Evolutionary conservation across 2,797 vertebrate species (phyloP).

Genomic region (Xenopus petersii): DNA sequence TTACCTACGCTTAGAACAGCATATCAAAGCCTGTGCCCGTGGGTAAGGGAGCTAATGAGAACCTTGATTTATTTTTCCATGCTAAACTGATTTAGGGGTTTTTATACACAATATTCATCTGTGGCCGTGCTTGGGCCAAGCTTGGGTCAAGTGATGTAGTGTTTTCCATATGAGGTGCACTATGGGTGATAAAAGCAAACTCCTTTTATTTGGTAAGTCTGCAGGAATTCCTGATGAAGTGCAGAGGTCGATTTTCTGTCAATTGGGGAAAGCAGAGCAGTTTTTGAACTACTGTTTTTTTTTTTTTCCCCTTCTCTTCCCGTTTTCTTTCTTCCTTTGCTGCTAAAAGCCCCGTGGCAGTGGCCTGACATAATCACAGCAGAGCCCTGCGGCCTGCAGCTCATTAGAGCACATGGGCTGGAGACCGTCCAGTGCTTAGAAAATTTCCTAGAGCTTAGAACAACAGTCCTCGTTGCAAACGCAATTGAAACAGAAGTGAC

Average conservation of each 20-base stretch:
- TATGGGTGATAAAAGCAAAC: constrained; percentile 76
- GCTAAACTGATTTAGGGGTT: constrained; percentile 75
- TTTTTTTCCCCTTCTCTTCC: constrained; percentile 55
- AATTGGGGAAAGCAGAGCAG: constrained; percentile 66
- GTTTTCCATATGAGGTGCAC: constrained; percentile 81
- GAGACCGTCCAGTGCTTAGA: constrained; percentile 78
- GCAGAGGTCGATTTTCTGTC: constrained; percentile 80
- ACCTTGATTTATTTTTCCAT: constrained; percentile 55
- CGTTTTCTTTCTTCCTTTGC: constrained; percentile 5
- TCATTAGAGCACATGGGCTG: constrained; percentile 87
- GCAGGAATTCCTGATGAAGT: constrained; percentile 80
- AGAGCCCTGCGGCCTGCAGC: constrained; percentile 82
- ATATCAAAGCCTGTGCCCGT: not conserved
- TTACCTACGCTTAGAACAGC: too few species aligned
- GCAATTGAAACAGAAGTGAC: constrained; percentile 70
- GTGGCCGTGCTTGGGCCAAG: constrained; percentile 74
- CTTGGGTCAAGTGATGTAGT: constrained; percentile 87
- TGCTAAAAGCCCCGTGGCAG: constrained; percentile 62
- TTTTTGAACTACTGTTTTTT: constrained; percentile 74
- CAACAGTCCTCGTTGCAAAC: constrained; percentile 66
- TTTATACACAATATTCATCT: constrained; percentile 69
- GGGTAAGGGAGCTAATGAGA: constrained; percentile 57
- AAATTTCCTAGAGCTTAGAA: constrained; percentile 70
- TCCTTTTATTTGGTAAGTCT: constrained; percentile 73
- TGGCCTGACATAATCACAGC: constrained; percentile 74